These are phyloP conservation scores for Scotopteryx bipunctaria DNA, from an alignment of 2,888 invertebrate species.

Conservation along the genomic window DNA sequence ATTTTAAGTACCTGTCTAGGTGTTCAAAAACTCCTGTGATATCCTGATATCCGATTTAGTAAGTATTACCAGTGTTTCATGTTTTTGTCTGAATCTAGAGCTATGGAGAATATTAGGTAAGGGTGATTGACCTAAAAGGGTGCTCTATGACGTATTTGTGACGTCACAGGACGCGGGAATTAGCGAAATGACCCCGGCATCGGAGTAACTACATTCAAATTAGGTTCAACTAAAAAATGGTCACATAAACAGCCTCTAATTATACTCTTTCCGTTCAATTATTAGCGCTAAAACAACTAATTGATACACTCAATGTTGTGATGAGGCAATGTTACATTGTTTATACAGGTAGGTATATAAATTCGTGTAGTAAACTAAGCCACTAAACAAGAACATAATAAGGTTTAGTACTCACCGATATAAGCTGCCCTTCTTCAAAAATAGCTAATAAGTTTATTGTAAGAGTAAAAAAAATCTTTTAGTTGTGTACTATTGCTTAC, in stretches of 20 bases:
- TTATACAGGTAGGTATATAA: conserved; percentile 1
- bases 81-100: too few species aligned
- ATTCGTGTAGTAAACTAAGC: conserved; percentile 4
- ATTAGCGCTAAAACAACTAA: conserved; percentile 25
- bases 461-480: conserved; percentile 33
- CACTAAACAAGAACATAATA: conserved; percentile 22
- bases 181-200: not conserved
- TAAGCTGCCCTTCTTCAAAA: conserved; percentile 20
- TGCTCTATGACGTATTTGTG: not conserved
- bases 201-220: not conserved
- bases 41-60: too few species aligned
- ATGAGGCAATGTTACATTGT: conserved; percentile 29
- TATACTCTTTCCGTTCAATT: conserved; percentile 23
- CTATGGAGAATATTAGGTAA: conserved; percentile 7
- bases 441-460: conserved; percentile 17
- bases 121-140: conserved; percentile 20
- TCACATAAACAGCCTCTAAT: conserved; percentile 25
- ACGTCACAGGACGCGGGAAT: conserved; percentile 31
- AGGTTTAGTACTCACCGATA: conserved; percentile 30
- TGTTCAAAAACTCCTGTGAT: too few species aligned
- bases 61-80: too few species aligned
- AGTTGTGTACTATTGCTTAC: conserved; percentile 26
- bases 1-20: too few species aligned
- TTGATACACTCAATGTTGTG: conserved; percentile 31
- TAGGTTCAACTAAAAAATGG: conserved; percentile 3